Evolutionary conservation across 23 tunicate genomes (phyloP), one percentile per base, ranked within the genome.

Genomic region (Styela clava): DNA sequence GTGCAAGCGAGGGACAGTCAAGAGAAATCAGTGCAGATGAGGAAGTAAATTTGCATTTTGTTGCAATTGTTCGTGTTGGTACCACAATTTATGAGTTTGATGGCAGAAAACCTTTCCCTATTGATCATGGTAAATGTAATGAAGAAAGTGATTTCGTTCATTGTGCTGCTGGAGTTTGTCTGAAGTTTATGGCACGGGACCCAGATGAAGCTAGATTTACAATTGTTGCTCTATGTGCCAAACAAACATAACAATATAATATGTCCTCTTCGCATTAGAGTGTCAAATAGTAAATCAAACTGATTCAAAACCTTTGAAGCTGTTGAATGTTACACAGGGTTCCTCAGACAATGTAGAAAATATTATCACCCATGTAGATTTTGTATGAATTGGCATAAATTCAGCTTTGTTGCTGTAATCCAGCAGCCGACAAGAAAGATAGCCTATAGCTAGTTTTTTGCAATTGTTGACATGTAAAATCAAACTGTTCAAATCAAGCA

Each of bases 111-210:
- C 78, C 80, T n/a, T 84, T 81, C 69, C 97, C 99, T 20, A 84
- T 96, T 0, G 84, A 83, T 27, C 99, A 96, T 70, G 99, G 97
- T 7, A 22, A 82, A 3, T 68, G 94, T 24, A 78, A 87, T 2
- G 76, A 82, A 9, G 90, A 87, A 20, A 67, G 22, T 18, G 81
- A 37, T 24, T 37, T 76, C 27, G 27, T 36, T 26, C 19, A 31
- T 18, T 94, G 87, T 82, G 99, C 99, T 30, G 97, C 99, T 27
- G 34, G 16, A 18, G 99, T 96, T 69, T 96, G 99, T 36, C 35
- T 77, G 62, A 78, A 91, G 67, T 96, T 96, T 68, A 91, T 96
- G 89, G 80, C 86, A 34, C 69, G 90, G 31, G 96, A 96, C 65
- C 82, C 83, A 63, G 32, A 74, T 24, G 99, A 93, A 69, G 28